Evolutionary conservation across 92 coral and sea anemone genomes (phyloP), one percentile per base, ranked within the genome.

Genomic region (Zoanthus solanderi): DNA sequence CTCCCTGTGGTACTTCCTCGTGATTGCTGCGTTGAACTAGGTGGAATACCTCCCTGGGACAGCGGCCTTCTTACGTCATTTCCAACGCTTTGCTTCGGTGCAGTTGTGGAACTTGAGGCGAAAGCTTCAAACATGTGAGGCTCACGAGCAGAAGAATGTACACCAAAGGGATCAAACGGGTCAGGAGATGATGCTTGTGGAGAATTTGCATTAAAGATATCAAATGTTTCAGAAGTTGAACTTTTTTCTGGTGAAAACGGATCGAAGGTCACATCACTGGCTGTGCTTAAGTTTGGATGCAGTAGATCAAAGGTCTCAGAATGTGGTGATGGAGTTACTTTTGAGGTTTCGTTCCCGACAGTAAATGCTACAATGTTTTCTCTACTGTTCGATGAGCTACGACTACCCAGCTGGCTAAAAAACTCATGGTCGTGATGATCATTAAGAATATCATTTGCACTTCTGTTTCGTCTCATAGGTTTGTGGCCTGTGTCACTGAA

Each of bases 391-490:
- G 89, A 88, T 0, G 98, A 92, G 65, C 98, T 95, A 9, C 94
- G 96, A 61, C 93, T 93, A 61, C 96, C 91, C 9, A 94, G 82
- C 32, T 88, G 96, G 76, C 83, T 90, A 76, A 95, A 95, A 65
- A 97, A 95, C 75, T 95, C 96, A 28, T 97, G 96, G 31, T 88
- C 98, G 47, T 86, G 95, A 3, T 46, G 94, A 58, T 31, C 88
- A 71, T 46, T 92, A 91, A 97, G 84, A 2, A 97, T 90, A 61
- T 97, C 99, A 61, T 97, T 97, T 3, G 98, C 98, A 60, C 99
- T 97, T 74, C 84, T 91, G 77, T 97, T 97, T 31, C 99, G 78
- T 47, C 88, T 94, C 91, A 95, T 92, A 8, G 73, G 81, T 18
- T 78, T 72, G 53, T 91, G 88, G 8, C 79, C 94, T 10, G 92